Evolutionary conservation across 2,113 vertebrate species (phyloP), one percentile per base, ranked within the genome.

Genomic region (Chloropsis cyanopogon): DNA sequence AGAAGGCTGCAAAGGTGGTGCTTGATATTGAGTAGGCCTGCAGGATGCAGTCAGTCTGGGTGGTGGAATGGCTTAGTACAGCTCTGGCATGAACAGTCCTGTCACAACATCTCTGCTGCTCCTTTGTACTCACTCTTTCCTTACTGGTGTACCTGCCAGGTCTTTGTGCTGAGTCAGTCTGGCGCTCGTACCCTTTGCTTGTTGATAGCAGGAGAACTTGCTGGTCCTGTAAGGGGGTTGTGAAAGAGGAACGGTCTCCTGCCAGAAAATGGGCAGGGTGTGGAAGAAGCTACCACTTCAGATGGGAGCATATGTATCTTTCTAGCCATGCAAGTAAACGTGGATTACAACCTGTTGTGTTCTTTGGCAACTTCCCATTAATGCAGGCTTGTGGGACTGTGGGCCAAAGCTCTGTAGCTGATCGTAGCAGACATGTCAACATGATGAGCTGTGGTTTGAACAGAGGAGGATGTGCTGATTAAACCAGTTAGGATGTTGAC

Each of bases 111-210:
- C 77, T 75, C 9, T 46, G 14, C 52, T 82, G 2, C 73, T 85
- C 20, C 35, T 85, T 78, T 87, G 39, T 53, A 21, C 47, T 78
- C 13, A 19, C 17, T 85, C 29, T 69, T 23, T 66, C 42, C 3
- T 2, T 59, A 18, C 3, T 0, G 2, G 20, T 2, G 1, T 83
- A 54, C 28, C 59, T 81, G 54, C n/a, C 6, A 17, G n/a, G 8
- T 64, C 52, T 75, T 79, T 82, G 78, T 87, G 65, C 70, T 94
- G 69, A 86, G 82, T 61, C 50, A 66, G 46, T 37, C 76, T 47
- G 29, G 33, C 3, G 6, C 82, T 84, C 4, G 0, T 79, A 31
- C 39, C 25, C 52, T 42, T 68, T 54, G 23, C 61, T 54, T 71
- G 16, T 64, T 89, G 60, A 20, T 13, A 78, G 44, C 65, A 54